These are phyloP conservation scores for Typhlomys cinereus DNA, from an alignment of 2,113 vertebrate genomes.

Conservation along the genomic window DNA sequence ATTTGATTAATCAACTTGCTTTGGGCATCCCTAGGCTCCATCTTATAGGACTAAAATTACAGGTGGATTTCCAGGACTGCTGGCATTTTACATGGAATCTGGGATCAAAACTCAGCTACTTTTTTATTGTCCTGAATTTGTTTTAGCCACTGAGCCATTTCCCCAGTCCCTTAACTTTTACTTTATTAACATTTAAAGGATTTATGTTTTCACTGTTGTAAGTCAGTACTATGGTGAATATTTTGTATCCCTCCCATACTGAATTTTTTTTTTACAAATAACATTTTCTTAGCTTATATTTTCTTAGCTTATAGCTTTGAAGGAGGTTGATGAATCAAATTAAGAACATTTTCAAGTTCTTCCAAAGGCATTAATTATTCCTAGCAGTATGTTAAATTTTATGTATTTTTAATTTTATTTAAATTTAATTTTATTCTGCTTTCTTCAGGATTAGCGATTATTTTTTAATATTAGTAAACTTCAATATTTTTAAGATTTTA, in stretches of 20 bases:
- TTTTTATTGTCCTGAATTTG: no score
- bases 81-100: no score
- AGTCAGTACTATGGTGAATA: not conserved
- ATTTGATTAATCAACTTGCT: no score
- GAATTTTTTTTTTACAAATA: not conserved
- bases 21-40: no score
- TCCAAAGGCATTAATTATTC: not conserved
- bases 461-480: not conserved
- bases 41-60: no score
- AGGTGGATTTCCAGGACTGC: no score
- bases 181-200: not conserved
- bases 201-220: not conserved
- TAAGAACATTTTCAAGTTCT: not conserved
- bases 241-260: no score
- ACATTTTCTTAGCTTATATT: not conserved
- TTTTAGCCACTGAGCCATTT: no score
- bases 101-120: no score
- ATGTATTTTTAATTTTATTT: no score
- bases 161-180: no score
- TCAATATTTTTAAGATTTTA: slow-evolving; percentile 15
- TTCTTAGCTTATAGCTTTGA: not conserved
- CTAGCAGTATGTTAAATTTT: not conserved
- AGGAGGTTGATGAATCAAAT: not conserved
- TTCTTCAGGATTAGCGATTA: not conserved
- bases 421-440: not conserved